A percentile compares a stretch with the other conserved stretches of the same genome.
Conservation (phyloP, 2,888 invertebrate species). For the Keiferia lycopersicella region DNA sequence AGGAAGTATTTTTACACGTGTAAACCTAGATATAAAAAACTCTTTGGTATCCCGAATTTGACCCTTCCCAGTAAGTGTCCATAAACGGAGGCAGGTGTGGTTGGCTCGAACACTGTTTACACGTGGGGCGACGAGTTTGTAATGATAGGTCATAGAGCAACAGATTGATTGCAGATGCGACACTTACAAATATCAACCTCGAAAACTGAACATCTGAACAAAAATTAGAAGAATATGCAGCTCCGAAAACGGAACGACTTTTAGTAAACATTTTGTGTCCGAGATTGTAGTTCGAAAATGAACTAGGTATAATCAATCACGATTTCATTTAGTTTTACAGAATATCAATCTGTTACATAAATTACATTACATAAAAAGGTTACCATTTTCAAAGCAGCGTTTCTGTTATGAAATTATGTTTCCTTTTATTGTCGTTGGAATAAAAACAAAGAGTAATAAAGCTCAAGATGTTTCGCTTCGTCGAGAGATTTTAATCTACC, state of each 20-base stretch:
- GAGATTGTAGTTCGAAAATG: too few species aligned
- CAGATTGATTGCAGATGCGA: too few species aligned
- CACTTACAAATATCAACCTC: too few species aligned
- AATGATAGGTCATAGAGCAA: not conserved
- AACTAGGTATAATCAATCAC: too few species aligned
- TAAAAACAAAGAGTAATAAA: not conserved
- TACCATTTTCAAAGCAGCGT: not conserved
- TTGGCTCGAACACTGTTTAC: not conserved
- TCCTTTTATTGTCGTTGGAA: not conserved
- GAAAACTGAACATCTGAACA: too few species aligned
- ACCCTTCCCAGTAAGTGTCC: not conserved
- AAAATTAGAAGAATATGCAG: too few species aligned
- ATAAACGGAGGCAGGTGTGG: slow-evolving; percentile 4
- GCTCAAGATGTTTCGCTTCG: not conserved
- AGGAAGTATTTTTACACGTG: not conserved
- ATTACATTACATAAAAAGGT: not conserved
- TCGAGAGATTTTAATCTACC: not conserved
- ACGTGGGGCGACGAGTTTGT: slow-evolving; percentile 5
- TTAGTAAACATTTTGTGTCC: too few species aligned
- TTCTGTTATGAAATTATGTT: not conserved
- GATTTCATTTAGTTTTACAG: too few species aligned
- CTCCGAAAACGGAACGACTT: too few species aligned
- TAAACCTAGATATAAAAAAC: not conserved
- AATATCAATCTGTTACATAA: too few species aligned
- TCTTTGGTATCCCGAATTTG: not conserved